Percentiles rank a stretch among this genome's conserved stretches.
phyloP scores from a whole-genome alignment of 2,113 vertebrate species.

The Oncorhynchus gorbuscha region DNA sequence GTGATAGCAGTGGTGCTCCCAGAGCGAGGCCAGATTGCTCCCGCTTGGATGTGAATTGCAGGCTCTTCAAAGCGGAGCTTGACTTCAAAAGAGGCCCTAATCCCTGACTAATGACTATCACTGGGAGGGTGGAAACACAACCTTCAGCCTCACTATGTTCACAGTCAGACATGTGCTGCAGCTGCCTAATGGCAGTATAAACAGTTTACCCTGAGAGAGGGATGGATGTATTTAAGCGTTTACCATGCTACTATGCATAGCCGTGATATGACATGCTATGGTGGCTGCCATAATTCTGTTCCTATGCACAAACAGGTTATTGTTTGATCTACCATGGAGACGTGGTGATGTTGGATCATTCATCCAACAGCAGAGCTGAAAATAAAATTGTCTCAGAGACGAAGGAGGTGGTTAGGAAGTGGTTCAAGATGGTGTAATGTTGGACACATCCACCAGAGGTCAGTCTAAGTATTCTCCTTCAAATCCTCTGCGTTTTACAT shows the following conservation, averaged over 20 bases:
- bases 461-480: slow-evolving; percentile 57
- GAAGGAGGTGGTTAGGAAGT: too few relatives aligned
- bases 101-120: slow-evolving; percentile 49
- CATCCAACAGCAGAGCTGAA: slow-evolving; percentile 37
- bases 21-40: slow-evolving; percentile 42
- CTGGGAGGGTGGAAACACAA: slow-evolving; percentile 28
- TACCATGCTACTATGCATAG: slow-evolving; percentile 5
- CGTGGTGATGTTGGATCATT: slow-evolving; percentile 33
- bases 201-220: slow-evolving; percentile 21
- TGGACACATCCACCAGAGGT: slow-evolving; percentile 60
- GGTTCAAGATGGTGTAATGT: not conserved
- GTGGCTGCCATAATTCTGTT: slow-evolving; percentile 3
- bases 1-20: slow-evolving; percentile 10
- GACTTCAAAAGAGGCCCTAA: slow-evolving; percentile 52
- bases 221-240: slow-evolving; percentile 1
- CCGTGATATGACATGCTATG: slow-evolving; percentile 28
- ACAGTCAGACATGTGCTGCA: slow-evolving; percentile 43
- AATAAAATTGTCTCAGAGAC: slow-evolving; percentile 36
- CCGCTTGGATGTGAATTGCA: slow-evolving; percentile 36
- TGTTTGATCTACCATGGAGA: slow-evolving; percentile 38
- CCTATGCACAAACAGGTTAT: slow-evolving; percentile 11
- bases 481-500: slow-evolving; percentile 47
- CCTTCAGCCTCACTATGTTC: slow-evolving; percentile 33
- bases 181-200: slow-evolving; percentile 37
- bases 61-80: slow-evolving; percentile 46